Evolutionary conservation across 2,797 vertebrate genomes (phyloP), one percentile per base, ranked within the genome.

Genomic region (Bryconaethiops microstoma): DNA sequence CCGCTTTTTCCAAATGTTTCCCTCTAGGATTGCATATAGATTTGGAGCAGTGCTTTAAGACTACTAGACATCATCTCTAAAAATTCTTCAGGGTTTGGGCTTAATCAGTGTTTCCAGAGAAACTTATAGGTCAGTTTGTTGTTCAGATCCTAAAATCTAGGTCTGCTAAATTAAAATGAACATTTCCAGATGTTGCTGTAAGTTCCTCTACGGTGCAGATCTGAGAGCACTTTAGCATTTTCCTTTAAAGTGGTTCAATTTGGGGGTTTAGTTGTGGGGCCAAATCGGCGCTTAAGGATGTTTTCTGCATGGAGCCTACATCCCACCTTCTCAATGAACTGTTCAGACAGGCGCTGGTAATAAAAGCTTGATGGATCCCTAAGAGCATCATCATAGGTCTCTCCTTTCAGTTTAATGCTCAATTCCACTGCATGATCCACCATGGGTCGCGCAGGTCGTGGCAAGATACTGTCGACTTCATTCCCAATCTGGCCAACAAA

Each of bases 371-470:
- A 88, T 0, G 94, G 93, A 82, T 99, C 93, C 8, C 91, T 95
- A 80, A 99, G 91, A 1, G 94, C 94, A 9, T 94, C 89, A 0
- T 79, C 94, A 84, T 95, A 99, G 23, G 89, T 91, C 71, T 97
- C 93, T 70, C 92, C 95, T 80, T 87, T 90, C 76, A 99, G 91
- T 74, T 93, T 90, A 79, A 99, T 87, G 80, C 92, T 96, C 86
- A 99, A 94, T 83, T 97, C 96, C 77, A 98, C 92, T 85, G 96
- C 88, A 85, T 97, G 94, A 67, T 97, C 96, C 77, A 86, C 88
- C 78, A 88, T 86, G 35, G 92, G 90, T 71, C 83, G 90, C 0
- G 35, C 42, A 4, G 93, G 87, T 79, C 90, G 91, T 54, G 93
- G 88, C 71, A 92, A 70, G 6, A 91, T 83, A 68, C 90, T 87